Evolutionary conservation across 2,797 vertebrate genomes (phyloP), one percentile per base, ranked within the genome.

Genomic region (Danio jaintianensis): DNA sequence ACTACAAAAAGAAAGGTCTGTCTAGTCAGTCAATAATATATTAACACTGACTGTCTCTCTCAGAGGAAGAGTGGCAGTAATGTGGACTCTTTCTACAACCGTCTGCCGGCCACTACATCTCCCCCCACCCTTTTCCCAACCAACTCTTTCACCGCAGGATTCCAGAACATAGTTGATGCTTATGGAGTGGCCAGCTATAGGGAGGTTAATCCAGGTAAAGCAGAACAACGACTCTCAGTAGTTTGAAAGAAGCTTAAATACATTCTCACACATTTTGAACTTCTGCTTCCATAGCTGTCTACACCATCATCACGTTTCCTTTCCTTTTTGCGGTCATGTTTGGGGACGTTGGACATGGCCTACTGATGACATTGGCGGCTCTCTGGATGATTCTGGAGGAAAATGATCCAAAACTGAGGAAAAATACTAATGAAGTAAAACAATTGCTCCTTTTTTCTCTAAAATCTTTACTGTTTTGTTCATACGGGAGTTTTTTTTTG

Each of bases 271-370:
- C 29, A 29, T 29, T 29, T n/a, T n/a, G n/a, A n/a, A n/a, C 9
- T 42, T 58, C 6, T 71, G 29, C 29, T 29, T 29, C 29, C 1
- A 1, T 70, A 98, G 97, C 97, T 0, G 89, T 96, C 20, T 98
- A 96, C 61, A 97, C 97, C 85, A 96, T 98, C 86, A 94, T 98
- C 85, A 98, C 97, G 0, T 98, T 98, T 92, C 97, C 97, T 75
- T 98, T 98, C 92, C 95, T 98, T 86, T 98, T 98, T 7, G 96
- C 97, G 9, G 96, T 98, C 85, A 98, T 98, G 97, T 98, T 98
- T 12, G 97, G 97, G 29, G 97, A 98, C 0, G 94, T 98, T 88
- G 97, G 97, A 68, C 96, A 98, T 0, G 97, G 97, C 56, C 85
- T 98, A 38, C 91, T 96, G 81, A 94, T 95, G 94, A 91, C 92